Evolutionary conservation across 2,888 invertebrate species (phyloP), one percentile per base, ranked within the genome.

Genomic region (Gastrophysa polygoni): DNA sequence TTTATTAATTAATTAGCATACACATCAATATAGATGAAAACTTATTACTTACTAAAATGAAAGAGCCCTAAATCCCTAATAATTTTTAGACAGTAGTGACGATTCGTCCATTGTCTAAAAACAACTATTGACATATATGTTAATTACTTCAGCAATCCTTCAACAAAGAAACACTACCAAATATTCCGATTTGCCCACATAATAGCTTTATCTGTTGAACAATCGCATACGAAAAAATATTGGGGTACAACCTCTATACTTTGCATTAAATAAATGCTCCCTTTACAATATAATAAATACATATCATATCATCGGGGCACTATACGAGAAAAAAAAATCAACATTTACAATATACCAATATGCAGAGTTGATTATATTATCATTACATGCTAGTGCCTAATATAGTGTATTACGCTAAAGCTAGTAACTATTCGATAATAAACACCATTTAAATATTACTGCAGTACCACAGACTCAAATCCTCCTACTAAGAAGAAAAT

Each of bases 231-330:
- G 46, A 51, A 67, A 68, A 69, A 73, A 75, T 71, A 67, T 72
- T 72, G 75, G 76, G 78, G 80, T 89, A 90, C 90, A 90, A 91
- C 90, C 88, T 91, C 91, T 91, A 91, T 91, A 91, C 91, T 91
- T 91, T 91, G 91, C 91, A 91, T 89, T 88, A 91, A 91, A 91
- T 87, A 91, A 91, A 91, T 91, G 91, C 89, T 78, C 78, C 88
- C 88, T 89, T 90, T 90, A 88, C 82, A 82, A 73, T 86, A 85
- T 84, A 84, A 84, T 65, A 66, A 68, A 68, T 73, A 69, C 69
- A 70, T 73, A 70, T 72, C 69, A 68, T 71, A 71, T 71, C 67
- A 68, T 73, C 60, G 73, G 73, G 73, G 73, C 73, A 73, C 74
- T 68, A 64, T 68, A 68, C 50, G 55, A 70, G 68, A 64, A 71